Base-by-base conservation (phyloP, 2,797 vertebrate species). In the Chelonia mydas region DNA sequence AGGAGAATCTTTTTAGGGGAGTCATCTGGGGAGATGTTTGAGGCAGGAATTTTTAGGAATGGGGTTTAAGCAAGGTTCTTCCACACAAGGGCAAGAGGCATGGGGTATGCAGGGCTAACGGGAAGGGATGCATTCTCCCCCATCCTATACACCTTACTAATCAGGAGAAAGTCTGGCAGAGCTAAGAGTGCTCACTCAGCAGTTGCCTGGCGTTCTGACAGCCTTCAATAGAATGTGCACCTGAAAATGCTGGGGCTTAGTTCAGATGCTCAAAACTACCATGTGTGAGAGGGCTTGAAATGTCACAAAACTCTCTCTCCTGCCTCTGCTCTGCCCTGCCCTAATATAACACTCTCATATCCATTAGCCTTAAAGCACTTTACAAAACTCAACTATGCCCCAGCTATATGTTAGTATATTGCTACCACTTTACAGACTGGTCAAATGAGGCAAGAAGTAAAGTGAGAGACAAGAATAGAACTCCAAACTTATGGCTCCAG, bases 351-450 rank as follows among this genome's bases (percentile, higher is more conserved):
- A 57, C 89, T 87, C 91, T 89, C 92, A 95, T 92, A 95, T 92
- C 86, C 96, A 96, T 95, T 93, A 92, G 61, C 84, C 86, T 91
- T 93, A 83, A 86, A 97, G 77, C 93, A 91, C 47, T 61, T 61
- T 84, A 91, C 5, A 1, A 91, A 96, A 91, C 87, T 87, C 86
- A 97, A 97, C 88, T 97, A 89, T 94, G 84, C 76, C 83, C 89
- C 90, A 90, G 51, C 94, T 91, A 96, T 95, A 90, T 89, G 85
- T 16, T 89, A 81, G 81, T 76, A 91, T 86, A 96, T 96, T 95
- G 94, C 97, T 21, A 72, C 10, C 5, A 25, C 74, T 49, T 49
- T 49, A 47, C 27, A 77, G 45, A 47, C 11, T 77, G 25, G 37
- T 72, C 21, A 41, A 72, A 72, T 28, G 27, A 77, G 27, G 13